A percentile compares a stretch with the other conserved stretches of the same genome.
Conservation (phyloP, 2,113 vertebrate species). For the Uria aalge region DNA sequence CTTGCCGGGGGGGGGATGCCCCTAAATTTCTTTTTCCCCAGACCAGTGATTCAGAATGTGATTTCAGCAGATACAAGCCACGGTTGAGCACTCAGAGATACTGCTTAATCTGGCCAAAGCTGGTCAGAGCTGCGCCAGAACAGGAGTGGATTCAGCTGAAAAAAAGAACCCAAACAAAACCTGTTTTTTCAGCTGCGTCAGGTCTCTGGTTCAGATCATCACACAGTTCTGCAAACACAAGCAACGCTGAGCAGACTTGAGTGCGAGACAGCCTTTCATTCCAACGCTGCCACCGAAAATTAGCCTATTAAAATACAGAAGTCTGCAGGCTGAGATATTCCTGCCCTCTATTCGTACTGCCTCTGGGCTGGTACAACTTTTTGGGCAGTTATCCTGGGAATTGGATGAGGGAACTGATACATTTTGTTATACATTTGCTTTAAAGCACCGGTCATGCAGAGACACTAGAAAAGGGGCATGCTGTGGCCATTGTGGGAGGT, state of each 20-base stretch:
- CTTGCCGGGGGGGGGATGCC: not conserved
- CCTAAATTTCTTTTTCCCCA: not conserved
- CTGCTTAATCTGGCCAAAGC: not conserved
- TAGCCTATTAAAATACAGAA: not conserved
- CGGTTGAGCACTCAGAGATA: not conserved
- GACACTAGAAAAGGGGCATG: not conserved
- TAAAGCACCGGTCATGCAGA: not conserved
- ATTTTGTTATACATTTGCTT: not conserved
- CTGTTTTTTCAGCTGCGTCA: not conserved
- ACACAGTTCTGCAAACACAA: not conserved
- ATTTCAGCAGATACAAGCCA: not conserved
- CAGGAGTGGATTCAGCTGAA: not conserved
- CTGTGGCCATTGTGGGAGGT: not conserved
- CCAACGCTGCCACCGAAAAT: not conserved
- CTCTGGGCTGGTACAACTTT: not conserved
- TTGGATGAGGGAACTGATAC: not conserved
- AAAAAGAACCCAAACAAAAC: not conserved
- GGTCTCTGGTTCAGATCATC: not conserved
- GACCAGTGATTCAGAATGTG: not conserved
- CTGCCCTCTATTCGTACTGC: not conserved
- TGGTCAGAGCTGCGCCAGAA: not conserved
- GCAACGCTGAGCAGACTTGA: not conserved
- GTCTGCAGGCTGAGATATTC: not conserved
- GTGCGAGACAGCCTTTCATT: not conserved
- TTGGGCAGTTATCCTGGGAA: not conserved